A percentile compares a stretch with the other conserved stretches of the same genome.
Conservation (phyloP, 2,113 vertebrate genomes). For the Otus sunia region DNA sequence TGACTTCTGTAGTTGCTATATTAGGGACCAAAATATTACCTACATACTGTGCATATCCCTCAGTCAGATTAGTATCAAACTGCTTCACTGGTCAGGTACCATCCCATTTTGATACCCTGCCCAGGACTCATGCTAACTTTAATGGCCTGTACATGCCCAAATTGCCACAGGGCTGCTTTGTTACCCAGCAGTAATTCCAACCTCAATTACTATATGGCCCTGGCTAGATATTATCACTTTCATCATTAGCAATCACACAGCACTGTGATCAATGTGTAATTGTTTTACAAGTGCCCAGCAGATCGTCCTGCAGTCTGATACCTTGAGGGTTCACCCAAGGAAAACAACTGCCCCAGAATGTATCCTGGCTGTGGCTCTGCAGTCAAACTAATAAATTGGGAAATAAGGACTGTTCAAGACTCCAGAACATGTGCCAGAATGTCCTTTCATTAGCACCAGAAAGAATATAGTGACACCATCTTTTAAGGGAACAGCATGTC, state of each 20-base stretch:
- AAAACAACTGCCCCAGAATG: neutral
- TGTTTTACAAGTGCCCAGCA: neutral
- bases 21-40: neutral
- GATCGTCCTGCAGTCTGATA: neutral
- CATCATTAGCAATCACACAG: neutral
- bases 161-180: neutral
- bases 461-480: neutral
- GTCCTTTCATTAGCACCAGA: neutral
- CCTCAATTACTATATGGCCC: neutral
- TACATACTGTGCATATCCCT: neutral
- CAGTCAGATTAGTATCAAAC: neutral
- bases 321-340: neutral
- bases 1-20: neutral
- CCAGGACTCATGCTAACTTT: neutral
- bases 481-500: neutral
- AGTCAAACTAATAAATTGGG: neutral
- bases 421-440: neutral
- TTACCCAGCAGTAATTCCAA: neutral
- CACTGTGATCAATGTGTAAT: neutral
- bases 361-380: neutral
- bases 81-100: neutral
- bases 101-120: neutral
- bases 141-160: neutral
- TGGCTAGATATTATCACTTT: fast-evolving
- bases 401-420: neutral